Evolutionary conservation across 2,113 vertebrate genomes (phyloP).

Genomic region (Cryptomyrus ogoouensis): DNA sequence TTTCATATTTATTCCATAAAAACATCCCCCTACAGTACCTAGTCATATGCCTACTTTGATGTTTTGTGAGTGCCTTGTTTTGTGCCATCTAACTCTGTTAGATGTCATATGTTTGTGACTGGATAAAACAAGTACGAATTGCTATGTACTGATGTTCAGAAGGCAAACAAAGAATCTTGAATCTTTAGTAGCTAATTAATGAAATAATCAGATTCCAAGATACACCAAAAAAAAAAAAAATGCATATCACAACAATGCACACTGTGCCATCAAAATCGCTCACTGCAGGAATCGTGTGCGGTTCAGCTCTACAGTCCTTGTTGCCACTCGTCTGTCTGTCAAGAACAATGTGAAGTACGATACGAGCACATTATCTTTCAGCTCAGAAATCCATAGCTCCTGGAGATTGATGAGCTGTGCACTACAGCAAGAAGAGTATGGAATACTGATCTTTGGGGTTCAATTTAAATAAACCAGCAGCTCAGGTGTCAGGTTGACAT

Average conservation of each 20-base stretch:
- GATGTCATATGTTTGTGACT: background rate
- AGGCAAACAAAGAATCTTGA: background rate
- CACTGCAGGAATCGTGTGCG: background rate
- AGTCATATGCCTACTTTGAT: background rate
- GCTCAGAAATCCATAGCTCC: background rate
- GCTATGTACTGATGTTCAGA: background rate
- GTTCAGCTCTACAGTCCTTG: background rate
- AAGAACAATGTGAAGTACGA: background rate
- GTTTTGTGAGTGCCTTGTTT: background rate
- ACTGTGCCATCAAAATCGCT: background rate
- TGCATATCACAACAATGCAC: background rate
- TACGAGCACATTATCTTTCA: background rate
- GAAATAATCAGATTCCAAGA: background rate
- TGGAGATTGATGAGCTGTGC: background rate
- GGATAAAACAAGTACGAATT: background rate
- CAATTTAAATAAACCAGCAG: background rate
- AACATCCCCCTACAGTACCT: background rate
- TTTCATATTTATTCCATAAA: background rate
- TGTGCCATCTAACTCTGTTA: background rate
- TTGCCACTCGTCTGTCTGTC: background rate
- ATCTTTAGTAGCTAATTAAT: background rate
- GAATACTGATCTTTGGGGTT: background rate
- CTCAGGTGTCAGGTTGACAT: background rate
- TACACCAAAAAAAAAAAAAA: background rate
- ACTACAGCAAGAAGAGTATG: background rate